A percentile compares a stretch with the other conserved stretches of the same genome.
phyloP scores from a whole-genome alignment of 1,140 invertebrate species.

The Contarinia nasturtii region DNA sequence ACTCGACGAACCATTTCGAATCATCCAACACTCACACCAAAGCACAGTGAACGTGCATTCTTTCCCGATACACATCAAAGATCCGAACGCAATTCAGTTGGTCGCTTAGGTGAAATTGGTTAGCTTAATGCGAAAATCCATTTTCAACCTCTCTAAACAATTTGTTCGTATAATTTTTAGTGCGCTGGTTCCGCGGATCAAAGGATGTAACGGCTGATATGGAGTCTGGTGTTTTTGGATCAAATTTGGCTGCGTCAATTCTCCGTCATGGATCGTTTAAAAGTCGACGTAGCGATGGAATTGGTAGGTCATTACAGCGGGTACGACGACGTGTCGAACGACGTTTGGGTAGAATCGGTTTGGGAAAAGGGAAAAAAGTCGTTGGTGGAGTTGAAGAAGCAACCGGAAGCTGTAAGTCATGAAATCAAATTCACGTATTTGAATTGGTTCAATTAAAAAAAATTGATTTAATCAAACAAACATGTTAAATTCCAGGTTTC shows the following conservation, averaged over 20 bases:
- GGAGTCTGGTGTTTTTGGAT: conserved; percentile 29
- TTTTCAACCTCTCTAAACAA: not conserved
- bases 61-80: conserved; percentile 22
- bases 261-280: conserved; percentile 25
- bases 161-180: conserved; percentile 18
- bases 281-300: conserved; percentile 24
- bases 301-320: conserved; percentile 46
- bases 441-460: conserved; percentile 16
- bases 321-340: conserved; percentile 71
- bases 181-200: conserved; percentile 43
- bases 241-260: conserved; percentile 22
- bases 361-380: conserved; percentile 64
- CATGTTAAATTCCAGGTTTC: conserved; percentile 33
- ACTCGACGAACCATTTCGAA: conserved; percentile 38
- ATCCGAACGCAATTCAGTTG: conserved; percentile 23
- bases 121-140: conserved; percentile 6
- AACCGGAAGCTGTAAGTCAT: conserved; percentile 46
- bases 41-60: conserved; percentile 55
- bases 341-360: conserved; percentile 44
- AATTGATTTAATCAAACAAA: not conserved
- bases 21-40: conserved; percentile 49
- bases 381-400: conserved; percentile 72
- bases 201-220: conserved; percentile 27
- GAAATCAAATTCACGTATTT: not conserved
- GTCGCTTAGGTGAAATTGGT: conserved; percentile 39